Evolutionary conservation across 2,888 invertebrate species (phyloP), one percentile per base, ranked within the genome.

Genomic region (Gandaritis pyraliata): DNA sequence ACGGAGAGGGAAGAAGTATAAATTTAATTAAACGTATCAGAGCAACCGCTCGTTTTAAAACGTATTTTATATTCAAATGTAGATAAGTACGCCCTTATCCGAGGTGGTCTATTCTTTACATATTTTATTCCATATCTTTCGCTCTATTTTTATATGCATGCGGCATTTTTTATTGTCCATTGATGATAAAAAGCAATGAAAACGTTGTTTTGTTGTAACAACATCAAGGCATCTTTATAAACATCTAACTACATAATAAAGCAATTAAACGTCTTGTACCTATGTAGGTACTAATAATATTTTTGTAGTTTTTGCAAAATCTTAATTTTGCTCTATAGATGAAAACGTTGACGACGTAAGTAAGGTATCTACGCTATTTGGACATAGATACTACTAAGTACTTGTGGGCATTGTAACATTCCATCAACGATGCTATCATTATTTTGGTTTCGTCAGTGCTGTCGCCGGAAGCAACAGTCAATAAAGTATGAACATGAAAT

Each of bases 1-100:
- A 70, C 58, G 64, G 65, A 68, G 65, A 71, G 69, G 69, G 66
- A n/a, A n/a, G 60, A 58, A 66, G 59, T 69, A 68, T 66, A 64
- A 72, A 74, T n/a, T 76, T 73, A 76, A 76, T 75, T 74, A 71
- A 59, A 69, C 72, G 67, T 47, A 52, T 47, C 13, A 13, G 29
- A 23, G 69, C 67, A 64, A 57, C 56, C 65, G 65, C 65, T 67
- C 57, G 64, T 64, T n/a, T n/a, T n/a, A n/a, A 60, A 52, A 52
- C 46, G 36, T 45, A 41, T 52, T 38, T 36, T 29, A 38, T 53
- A 41, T 33, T 39, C 30, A 56, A 39, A 56, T 39, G 23, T 54
- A 43, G 13, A 46, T 50, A 29, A 13, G 33, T 46, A 16, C 43
- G 29, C 23, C 13, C 11, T 57, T 49, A 12, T 8, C 38, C 46